Evolutionary conservation across 2,113 vertebrate species (phyloP).

Genomic region (Tonatia bakeri): DNA sequence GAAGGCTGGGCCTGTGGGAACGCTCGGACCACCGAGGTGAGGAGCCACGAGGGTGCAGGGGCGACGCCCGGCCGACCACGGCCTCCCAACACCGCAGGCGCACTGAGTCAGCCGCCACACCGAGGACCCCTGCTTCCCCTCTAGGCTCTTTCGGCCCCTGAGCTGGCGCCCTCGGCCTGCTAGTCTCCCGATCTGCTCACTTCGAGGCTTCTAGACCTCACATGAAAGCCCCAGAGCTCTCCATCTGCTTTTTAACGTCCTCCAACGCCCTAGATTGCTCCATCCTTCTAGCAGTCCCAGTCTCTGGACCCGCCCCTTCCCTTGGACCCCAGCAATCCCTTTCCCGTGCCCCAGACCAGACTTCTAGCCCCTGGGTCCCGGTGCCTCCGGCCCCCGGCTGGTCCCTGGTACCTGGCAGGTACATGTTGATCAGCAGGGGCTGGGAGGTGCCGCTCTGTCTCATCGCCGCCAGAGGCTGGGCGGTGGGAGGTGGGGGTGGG

Average conservation of each 20-base stretch:
- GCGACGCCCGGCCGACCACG: neutral
- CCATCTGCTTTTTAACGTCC: neutral
- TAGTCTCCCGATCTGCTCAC: neutral
- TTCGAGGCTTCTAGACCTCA: neutral
- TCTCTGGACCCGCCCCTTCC: neutral
- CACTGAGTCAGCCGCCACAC: neutral
- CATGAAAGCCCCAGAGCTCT: neutral
- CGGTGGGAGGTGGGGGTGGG: conserved; percentile 85
- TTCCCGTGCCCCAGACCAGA: neutral
- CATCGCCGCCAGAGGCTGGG: conserved; percentile 91
- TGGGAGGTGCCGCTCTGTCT: conserved; percentile 93
- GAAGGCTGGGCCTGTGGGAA: neutral
- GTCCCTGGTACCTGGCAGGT: conserved; percentile 93
- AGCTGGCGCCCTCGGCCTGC: neutral
- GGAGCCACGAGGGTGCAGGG: conserved; percentile 26
- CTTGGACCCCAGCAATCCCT: neutral
- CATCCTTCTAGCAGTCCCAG: neutral
- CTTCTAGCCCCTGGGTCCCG: conserved; percentile 36
- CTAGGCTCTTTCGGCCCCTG: neutral
- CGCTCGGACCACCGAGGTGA: conserved; percentile 15
- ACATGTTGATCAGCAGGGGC: conserved; percentile 98
- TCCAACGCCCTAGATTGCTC: neutral
- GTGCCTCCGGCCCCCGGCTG: conserved; percentile 57
- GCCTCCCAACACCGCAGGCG: neutral
- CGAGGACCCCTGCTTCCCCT: neutral